A percentile compares a stretch with the other conserved stretches of the same genome.
Conservation (phyloP, 1,140 invertebrate species). For the Bombus vancouverensis region DNA sequence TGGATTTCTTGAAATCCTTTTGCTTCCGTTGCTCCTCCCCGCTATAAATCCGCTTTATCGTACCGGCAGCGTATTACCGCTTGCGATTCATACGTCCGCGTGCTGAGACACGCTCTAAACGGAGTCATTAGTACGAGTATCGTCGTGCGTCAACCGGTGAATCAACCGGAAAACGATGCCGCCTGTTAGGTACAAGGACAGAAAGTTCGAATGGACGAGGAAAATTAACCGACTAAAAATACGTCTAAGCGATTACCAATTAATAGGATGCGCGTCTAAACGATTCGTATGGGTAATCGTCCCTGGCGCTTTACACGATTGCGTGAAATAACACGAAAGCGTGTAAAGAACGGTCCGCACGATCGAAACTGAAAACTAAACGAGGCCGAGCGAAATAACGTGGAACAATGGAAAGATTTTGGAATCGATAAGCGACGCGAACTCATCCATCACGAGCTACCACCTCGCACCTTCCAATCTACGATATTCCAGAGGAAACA, state of each 20-base stretch:
- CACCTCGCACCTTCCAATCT: not conserved
- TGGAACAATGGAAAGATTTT: not conserved
- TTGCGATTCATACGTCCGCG: not conserved
- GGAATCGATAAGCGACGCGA: too few species aligned
- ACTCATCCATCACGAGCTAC: not conserved
- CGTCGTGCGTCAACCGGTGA: not conserved
- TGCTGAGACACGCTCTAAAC: not conserved
- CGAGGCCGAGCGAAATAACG: not conserved
- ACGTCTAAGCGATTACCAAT: too few species aligned
- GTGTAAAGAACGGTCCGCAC: too few species aligned
- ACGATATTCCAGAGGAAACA: not conserved
- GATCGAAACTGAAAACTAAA: too few species aligned
- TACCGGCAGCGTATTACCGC: not conserved
- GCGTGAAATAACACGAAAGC: too few species aligned
- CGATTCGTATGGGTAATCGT: too few species aligned
- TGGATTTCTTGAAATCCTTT: conserved; percentile 57
- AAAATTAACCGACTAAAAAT: too few species aligned
- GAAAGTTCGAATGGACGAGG: not conserved
- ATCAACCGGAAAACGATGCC: not conserved
- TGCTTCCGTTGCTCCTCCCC: conserved; percentile 30
- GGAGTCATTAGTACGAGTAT: not conserved
- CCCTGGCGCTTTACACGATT: too few species aligned
- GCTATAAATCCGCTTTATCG: conserved; percentile 27
- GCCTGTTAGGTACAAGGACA: not conserved
- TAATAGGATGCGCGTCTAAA: too few species aligned